Conservation (phyloP, 2,888 invertebrate genomes). For the Eristalinus sepulchralis region DNA sequence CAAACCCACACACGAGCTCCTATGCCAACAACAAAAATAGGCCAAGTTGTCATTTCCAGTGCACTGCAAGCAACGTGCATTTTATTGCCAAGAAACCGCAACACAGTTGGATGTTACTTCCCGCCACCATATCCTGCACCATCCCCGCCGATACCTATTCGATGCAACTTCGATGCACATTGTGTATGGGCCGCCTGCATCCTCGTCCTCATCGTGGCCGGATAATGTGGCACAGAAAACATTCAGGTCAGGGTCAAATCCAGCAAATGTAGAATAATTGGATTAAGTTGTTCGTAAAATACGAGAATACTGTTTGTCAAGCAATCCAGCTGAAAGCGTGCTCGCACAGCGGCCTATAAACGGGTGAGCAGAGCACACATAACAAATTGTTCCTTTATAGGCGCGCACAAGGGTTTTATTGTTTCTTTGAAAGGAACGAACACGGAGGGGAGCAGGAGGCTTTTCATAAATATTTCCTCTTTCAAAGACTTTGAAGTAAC, state of each 20-base stretch:
- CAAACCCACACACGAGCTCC: not conserved
- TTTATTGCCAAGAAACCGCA: not conserved
- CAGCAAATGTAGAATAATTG: slow-evolving; percentile 55
- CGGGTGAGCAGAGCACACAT: not conserved
- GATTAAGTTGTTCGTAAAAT: slow-evolving; percentile 51
- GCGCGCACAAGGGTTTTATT: slow-evolving; percentile 1
- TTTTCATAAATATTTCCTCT: not conserved
- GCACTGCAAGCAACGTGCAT: not conserved
- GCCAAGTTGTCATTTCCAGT: not conserved
- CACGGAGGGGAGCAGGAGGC: not conserved
- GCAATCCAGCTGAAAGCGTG: slow-evolving; percentile 38
- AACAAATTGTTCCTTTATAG: slow-evolving; percentile 6
- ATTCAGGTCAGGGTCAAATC: slow-evolving; percentile 60
- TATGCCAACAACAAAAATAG: not conserved
- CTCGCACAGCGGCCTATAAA: slow-evolving; percentile 20
- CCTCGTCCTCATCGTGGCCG: not conserved
- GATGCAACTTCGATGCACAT: slow-evolving; percentile 4
- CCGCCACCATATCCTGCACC: not conserved
- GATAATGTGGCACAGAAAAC: not conserved
- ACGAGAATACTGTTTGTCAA: slow-evolving; percentile 27
- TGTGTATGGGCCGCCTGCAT: not conserved
- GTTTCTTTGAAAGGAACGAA: not conserved
- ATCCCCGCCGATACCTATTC: not conserved
- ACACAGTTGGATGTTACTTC: not conserved
- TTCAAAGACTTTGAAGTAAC: not conserved